phyloP scores from a whole-genome alignment of 2,113 vertebrate species.

The Anarhynchus alexandrinus region DNA sequence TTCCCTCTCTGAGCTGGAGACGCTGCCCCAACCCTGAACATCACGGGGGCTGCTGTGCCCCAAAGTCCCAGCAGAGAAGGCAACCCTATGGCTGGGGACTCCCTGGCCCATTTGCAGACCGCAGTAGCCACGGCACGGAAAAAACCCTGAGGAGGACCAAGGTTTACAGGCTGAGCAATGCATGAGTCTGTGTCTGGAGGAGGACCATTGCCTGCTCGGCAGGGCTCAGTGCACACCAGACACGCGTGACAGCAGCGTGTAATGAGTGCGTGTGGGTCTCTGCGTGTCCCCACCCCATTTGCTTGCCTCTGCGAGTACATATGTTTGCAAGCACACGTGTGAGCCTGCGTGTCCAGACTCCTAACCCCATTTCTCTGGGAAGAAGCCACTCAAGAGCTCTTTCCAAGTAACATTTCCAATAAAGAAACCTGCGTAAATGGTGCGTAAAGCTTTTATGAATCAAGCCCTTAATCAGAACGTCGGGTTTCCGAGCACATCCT shows the following conservation, averaged over 20 bases:
- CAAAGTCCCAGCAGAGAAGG: neutral
- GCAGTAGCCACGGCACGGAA: rapidly evolving
- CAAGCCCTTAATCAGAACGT: constrained; percentile 56
- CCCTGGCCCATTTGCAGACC: neutral
- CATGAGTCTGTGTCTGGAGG: neutral
- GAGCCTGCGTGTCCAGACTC: neutral
- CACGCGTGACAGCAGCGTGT: rapidly evolving
- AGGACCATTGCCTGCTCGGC: rapidly evolving
- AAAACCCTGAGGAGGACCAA: neutral
- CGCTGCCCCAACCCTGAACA: neutral
- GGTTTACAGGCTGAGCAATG: neutral
- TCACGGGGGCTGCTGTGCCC: neutral
- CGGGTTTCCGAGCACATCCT: constrained; percentile 51
- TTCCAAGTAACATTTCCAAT: constrained; percentile 54
- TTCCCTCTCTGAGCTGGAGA: neutral
- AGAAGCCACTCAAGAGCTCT: constrained; percentile 30
- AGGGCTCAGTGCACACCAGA: neutral
- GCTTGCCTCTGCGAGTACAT: neutral
- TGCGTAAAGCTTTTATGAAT: constrained; percentile 50
- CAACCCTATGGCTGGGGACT: neutral
- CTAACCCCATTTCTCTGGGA: neutral
- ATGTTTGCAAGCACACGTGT: neutral
- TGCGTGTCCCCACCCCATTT: neutral
- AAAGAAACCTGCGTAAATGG: constrained; percentile 6
- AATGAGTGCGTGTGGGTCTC: neutral